Evolutionary conservation across 92 coral and sea anemone genomes (phyloP), one percentile per base, ranked within the genome.

Genomic region (Epizoanthus illoricatus): DNA sequence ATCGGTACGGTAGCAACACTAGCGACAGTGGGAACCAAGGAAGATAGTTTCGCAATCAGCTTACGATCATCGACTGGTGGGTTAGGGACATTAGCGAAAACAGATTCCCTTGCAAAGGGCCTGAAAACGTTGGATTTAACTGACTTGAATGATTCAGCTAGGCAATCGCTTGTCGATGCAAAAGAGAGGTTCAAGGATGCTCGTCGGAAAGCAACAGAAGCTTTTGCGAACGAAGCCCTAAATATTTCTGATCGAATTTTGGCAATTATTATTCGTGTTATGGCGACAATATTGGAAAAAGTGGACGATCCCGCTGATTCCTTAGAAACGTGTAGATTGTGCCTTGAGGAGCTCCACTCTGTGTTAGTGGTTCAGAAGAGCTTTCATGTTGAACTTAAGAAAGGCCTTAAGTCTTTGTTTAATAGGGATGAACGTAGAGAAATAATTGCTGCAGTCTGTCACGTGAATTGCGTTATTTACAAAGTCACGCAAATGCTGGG

Each of bases 281-380:
- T 69, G 52, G 84, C 88, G 57, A 57, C 88, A n/a, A 65, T 85
- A 78, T 65, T 85, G 21, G 84, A 79, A 63, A 85, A 78, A 59
- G 40, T 85, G 13, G 88, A 85, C 36, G 10, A 69, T 42, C 88
- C 88, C 5, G 79, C 33, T 9, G 79, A 85, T 5, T 75, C 88
- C 43, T 67, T 85, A 54, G 84, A 42, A n/a, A 60, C 79, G 40
- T 79, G 78, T 11, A 79, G 56, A 70, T 23, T 58, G 17, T 85
- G 79, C 47, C 67, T 85, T 45, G 52, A 45, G 8, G 52, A 45
- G 52, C 52, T 45, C 8, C 52, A 45, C 52, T 45, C 52, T 1
- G 8, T 5, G 52, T 45, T 45, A 45, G 52, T 8, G 52, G 52
- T 45, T 45, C 52, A 45, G 52, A 45, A 45, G 52, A 45, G 52